Conservation (phyloP, 2,797 vertebrate genomes). For the Phrynocephalus forsythii region DNA sequence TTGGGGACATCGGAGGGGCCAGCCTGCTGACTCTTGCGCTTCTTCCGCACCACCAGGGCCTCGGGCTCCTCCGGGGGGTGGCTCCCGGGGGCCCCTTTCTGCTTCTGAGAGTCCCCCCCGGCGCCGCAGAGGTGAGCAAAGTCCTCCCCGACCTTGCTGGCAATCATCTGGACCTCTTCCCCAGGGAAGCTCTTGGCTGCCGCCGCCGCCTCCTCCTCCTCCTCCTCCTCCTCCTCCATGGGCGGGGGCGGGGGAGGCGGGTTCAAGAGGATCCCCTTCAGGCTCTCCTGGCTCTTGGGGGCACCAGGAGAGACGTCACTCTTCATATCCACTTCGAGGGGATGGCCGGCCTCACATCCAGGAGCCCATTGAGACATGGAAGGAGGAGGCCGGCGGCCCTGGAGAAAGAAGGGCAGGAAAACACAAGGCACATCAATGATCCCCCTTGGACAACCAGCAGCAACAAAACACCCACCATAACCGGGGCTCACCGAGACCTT, state of each 20-base stretch:
- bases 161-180: conserved; percentile 93
- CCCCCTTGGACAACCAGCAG: neutral
- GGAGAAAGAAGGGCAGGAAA: conserved; percentile 49
- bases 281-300: conserved; percentile 91
- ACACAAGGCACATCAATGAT: neutral
- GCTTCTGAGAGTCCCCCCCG: conserved; percentile 85
- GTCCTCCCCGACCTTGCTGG: conserved; percentile 91
- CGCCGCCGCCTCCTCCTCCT: conserved; percentile 30
- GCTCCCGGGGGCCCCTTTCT: conserved; percentile 85
- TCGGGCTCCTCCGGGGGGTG: conserved; percentile 85
- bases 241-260: conserved; percentile 85
- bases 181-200: conserved; percentile 88
- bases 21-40: conserved; percentile 96
- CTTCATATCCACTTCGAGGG: conserved; percentile 94
- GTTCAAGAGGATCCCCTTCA: conserved; percentile 95
- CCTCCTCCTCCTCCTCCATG: conserved; percentile 76
- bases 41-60: conserved; percentile 88
- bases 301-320: conserved; percentile 94
- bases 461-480: neutral
- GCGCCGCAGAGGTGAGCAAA: conserved; percentile 87
- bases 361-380: conserved; percentile 84
- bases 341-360: conserved; percentile 81
- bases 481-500: neutral
- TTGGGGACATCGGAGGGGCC: conserved; percentile 89
- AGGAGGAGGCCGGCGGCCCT: conserved; percentile 74